Conservation (phyloP, 2,888 invertebrate genomes). For the Aphodius granarius region DNA sequence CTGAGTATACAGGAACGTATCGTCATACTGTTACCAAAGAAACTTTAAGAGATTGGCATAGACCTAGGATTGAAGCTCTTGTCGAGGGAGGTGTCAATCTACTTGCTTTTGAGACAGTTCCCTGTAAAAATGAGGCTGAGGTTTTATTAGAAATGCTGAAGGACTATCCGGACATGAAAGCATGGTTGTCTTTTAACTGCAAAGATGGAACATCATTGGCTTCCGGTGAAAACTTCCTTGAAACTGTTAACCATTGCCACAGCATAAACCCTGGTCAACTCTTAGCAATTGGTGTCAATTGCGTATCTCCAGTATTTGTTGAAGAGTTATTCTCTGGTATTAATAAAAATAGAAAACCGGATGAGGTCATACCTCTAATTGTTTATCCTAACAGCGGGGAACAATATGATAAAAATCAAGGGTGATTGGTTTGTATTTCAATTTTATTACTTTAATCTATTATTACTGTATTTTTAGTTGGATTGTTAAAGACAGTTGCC, state of each 20-base stretch:
- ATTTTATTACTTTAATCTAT: not conserved
- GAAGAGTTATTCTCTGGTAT: conserved; percentile 59
- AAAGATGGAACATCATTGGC: conserved; percentile 65
- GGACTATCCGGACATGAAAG: conserved; percentile 73
- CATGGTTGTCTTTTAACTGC: conserved; percentile 87
- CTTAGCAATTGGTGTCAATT: conserved; percentile 85
- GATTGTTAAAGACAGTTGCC: conserved; percentile 66
- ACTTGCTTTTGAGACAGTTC: conserved; percentile 87
- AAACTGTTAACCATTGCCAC: conserved; percentile 67
- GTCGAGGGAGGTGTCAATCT: conserved; percentile 77
- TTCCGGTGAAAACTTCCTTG: conserved; percentile 75
- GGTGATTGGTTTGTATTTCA: not conserved
- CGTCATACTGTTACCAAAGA: conserved; percentile 62
- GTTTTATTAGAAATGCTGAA: conserved; percentile 75
- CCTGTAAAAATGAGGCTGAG: conserved; percentile 76
- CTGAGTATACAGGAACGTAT: conserved; percentile 84
- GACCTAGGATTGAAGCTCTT: conserved; percentile 72
- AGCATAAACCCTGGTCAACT: conserved; percentile 62
- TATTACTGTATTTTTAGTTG: conserved; percentile 50
- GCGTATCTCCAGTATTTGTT: conserved; percentile 68
- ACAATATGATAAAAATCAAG: not conserved
- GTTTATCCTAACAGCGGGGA: not conserved
- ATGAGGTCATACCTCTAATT: conserved; percentile 57
- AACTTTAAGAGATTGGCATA: conserved; percentile 76
- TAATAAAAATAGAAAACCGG: conserved; percentile 52